Base-by-base conservation (phyloP, 2,113 vertebrate genomes). In the Anguilla japonica region DNA sequence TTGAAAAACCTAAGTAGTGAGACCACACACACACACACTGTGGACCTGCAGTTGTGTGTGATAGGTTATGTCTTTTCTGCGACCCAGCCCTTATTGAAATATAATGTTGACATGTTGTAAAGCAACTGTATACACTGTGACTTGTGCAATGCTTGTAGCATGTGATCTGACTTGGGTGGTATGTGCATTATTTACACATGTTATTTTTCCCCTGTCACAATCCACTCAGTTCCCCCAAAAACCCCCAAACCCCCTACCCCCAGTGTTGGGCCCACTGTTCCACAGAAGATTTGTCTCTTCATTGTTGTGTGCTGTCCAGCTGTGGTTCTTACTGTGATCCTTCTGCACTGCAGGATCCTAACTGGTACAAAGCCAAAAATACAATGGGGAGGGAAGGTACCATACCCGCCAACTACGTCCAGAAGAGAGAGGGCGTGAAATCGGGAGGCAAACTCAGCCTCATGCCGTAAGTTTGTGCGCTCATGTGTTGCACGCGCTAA, bases 291-390 rank as follows among this genome's bases (percentile, higher is more conserved):
- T 67, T 20, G 26, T 80, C 79, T 80, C 29, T 41, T n/a, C 63
- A 71, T n/a, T 71, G 63, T 26, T 29, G 71, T 75, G n/a, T 75
- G 5, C n/a, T 75, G 71, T 75, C 5, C 9, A 34, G 2, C 71
- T 75, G n/a, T 26, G 34, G 71, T 34, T 18, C 0, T 50, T 56
- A 75, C 83, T 39, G 41, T 89, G 34, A 34, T 34, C 46, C 46
- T 87, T 56, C 84, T 90, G 22, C 83, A 34, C 93, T 92, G 67
- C 89, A 99, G 98, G 98, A 99, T 88, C 97, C 98, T 89, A 99
- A 99, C 88, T 99, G 98, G 98, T 99, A 99, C 96, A 97, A 98
- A 95, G 98, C 98, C 7, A 98, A 97, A 93, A 99, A 99, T 92
- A 93, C 96, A 84, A 94, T 96, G 75, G 98, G 98, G 85, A 96